These are phyloP conservation scores for Ceryle rudis DNA, from an alignment of 2,797 vertebrate species.

Conservation along the genomic window DNA sequence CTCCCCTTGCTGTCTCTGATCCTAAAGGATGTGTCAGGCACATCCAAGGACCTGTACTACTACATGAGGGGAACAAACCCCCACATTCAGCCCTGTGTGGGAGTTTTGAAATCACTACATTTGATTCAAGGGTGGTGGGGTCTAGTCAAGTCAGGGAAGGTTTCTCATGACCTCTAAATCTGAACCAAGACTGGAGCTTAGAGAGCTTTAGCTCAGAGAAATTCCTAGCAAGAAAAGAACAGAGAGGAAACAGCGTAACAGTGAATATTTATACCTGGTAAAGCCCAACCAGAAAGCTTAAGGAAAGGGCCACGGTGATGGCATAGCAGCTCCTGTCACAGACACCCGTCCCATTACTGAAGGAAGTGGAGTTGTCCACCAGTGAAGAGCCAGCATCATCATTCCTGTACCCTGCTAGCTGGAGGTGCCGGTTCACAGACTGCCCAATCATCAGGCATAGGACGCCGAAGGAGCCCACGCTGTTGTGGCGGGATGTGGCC, in stretches of 20 bases:
- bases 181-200: neutral
- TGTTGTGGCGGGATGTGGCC: conserved; percentile 68
- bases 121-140: neutral
- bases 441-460: conserved; percentile 74
- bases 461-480: conserved; percentile 62
- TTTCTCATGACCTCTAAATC: neutral
- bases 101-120: neutral
- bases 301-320: conserved; percentile 71
- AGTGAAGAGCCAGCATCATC: neutral
- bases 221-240: neutral
- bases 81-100: neutral
- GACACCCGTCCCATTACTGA: neutral
- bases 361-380: conserved; percentile 7
- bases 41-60: neutral
- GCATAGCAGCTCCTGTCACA: conserved; percentile 71
- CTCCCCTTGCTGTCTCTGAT: neutral
- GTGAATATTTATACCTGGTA: conserved; percentile 54
- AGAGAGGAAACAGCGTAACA: neutral
- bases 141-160: neutral
- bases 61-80: neutral
- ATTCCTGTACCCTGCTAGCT: conserved; percentile 40
- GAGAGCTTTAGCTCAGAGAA: neutral
- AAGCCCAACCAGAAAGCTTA: conserved; percentile 69
- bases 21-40: neutral
- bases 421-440: conserved; percentile 69